Conservation (phyloP, 2,888 invertebrate species). For the Campopleginae sp. region DNA sequence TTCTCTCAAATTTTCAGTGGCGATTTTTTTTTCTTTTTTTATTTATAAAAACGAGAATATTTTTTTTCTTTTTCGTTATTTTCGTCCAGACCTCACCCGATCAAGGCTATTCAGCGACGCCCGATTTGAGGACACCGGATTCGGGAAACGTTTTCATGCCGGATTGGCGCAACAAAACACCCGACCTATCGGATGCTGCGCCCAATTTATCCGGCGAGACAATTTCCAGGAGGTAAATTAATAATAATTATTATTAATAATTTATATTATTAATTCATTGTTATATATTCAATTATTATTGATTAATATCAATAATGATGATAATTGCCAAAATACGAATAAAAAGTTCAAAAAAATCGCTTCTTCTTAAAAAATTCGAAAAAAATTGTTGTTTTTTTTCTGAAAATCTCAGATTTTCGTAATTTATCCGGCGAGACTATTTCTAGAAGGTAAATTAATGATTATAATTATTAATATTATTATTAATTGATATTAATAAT, state of each 20-base stretch:
- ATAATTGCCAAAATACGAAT: not conserved
- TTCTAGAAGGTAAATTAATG: not conserved
- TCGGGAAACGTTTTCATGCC: slow-evolving; percentile 60
- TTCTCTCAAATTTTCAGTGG: not conserved
- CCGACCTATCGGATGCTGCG: slow-evolving; percentile 58
- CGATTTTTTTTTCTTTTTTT: not conserved
- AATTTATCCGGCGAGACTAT: not conserved
- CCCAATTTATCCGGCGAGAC: slow-evolving; percentile 6
- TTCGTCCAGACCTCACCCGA: slow-evolving; percentile 74
- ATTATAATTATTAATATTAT: not conserved
- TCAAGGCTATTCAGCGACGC: slow-evolving; percentile 73
- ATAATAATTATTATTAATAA: not conserved
- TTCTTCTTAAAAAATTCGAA: not conserved
- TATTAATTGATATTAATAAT: not conserved
- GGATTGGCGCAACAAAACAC: slow-evolving; percentile 63
- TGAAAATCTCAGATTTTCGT: not conserved
- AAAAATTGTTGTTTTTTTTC: not conserved
- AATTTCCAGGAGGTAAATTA: not conserved
- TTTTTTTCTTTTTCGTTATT: not conserved
- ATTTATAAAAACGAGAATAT: no score
- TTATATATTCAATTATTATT: no score
- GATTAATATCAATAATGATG: not conserved
- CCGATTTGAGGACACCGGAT: slow-evolving; percentile 68
- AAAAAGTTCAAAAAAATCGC: not conserved
- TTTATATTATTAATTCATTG: no score